Evolutionary conservation across 2,113 vertebrate genomes (phyloP), one percentile per base, ranked within the genome.

Genomic region (Acrocephalus kingi): DNA sequence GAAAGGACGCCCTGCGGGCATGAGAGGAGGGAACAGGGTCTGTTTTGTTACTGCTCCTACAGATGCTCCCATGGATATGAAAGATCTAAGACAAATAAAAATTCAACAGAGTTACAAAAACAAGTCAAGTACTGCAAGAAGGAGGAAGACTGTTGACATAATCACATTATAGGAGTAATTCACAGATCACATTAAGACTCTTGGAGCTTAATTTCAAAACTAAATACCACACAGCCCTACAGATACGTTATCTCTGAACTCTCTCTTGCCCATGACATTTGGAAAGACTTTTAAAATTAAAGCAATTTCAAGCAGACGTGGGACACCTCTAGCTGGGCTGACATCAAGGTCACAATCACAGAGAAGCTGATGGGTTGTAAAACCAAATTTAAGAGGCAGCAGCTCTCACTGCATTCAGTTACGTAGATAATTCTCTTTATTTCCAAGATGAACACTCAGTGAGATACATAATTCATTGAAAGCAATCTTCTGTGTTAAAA

Each of bases 41-140:
- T 97, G 98, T 86, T 93, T 98, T 14, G 98, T 98, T 79, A 98
- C 96, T 39, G 97, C 97, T 52, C 98, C 98, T 84, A 98, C 80
- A 27, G 97, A 98, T 2, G 98, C 66, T 96, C 97, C 97, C 81
- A 97, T 13, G 72, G 97, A 96, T 81, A 96, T 94, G 87, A 99
- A 95, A 56, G 98, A 98, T 92, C 98, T 99, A 91, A 37, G 97
- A 96, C n/a, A 82, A 86, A 97, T 43, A 66, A 69, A 90, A 90
- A 73, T 43, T 78, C 31, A 62, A 17, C 11, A 7, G 2, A 58
- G 66, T 94, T 94, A 79, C 30, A 72, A 67, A 45, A 77, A 54
- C 16, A 92, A 49, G 8, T 25, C 68, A 86, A 59, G 39, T 31
- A 21, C 45, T 15, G 14, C 3, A 7, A 87, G 54, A 12, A 84